Percentiles rank a stretch among this genome's conserved stretches.
These are phyloP conservation scores for Toxonevra muliebris DNA, from an alignment of 2,888 invertebrate genomes.

Conservation along the genomic window DNA sequence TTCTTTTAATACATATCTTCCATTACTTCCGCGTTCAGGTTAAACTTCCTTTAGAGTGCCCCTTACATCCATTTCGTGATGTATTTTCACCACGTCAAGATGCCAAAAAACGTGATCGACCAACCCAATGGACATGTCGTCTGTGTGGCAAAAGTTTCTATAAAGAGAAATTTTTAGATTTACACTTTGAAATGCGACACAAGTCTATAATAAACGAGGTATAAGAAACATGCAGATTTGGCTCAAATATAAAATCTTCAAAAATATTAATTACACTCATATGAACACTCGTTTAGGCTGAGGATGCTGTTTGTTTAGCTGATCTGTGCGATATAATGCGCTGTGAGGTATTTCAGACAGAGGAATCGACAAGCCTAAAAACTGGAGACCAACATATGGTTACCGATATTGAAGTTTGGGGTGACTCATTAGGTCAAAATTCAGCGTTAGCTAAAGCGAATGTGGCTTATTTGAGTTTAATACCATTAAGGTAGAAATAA, in stretches of 20 bases:
- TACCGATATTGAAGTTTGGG: slow-evolving; percentile 87
- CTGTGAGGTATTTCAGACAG: slow-evolving; percentile 85
- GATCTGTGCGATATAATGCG: slow-evolving; percentile 97
- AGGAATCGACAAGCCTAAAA: slow-evolving; percentile 71
- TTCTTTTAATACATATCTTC: neutral
- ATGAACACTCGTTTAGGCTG: slow-evolving; percentile 70
- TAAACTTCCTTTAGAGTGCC: slow-evolving; percentile 86
- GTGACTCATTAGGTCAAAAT: slow-evolving; percentile 71
- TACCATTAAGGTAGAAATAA: slow-evolving; percentile 54
- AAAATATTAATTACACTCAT: neutral
- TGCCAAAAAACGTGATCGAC: slow-evolving; percentile 84
- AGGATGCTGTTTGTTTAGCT: slow-evolving; percentile 91
- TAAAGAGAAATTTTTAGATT: slow-evolving; percentile 85
- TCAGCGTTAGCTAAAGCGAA: slow-evolving; percentile 67
- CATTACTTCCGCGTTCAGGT: slow-evolving; percentile 65
- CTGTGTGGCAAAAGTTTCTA: slow-evolving; percentile 92
- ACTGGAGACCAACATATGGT: slow-evolving; percentile 73
- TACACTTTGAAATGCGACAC: slow-evolving; percentile 90
- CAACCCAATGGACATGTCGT: slow-evolving; percentile 90
- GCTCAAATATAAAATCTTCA: neutral
- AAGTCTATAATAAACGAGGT: slow-evolving; percentile 84
- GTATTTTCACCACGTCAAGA: slow-evolving; percentile 88
- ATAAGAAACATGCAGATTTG: neutral
- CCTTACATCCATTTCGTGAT: slow-evolving; percentile 87
- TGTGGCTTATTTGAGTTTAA: slow-evolving; percentile 62